Percentiles rank a stretch among this genome's conserved stretches.
Evolutionary conservation across 2,113 vertebrate genomes (phyloP).

Genomic region (Corythornis cristatus): DNA sequence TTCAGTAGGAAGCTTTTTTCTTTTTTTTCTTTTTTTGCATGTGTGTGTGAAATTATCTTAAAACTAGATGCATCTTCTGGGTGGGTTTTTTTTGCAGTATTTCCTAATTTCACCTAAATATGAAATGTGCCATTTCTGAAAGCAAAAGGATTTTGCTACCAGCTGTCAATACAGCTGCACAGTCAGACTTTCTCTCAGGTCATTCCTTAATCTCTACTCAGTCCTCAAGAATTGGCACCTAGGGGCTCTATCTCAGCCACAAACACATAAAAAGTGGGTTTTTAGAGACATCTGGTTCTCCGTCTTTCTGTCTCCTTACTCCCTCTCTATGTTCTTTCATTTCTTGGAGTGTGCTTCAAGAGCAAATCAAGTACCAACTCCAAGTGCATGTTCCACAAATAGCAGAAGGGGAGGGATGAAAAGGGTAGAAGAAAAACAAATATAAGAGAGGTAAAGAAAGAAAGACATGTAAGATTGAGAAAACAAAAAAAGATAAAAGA

Average conservation of each 20-base stretch:
- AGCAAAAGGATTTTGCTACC: not conserved
- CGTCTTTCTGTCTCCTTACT: not conserved
- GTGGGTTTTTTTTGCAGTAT: not conserved
- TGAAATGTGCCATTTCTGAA: not conserved
- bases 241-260: not conserved
- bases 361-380: not conserved
- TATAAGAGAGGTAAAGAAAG: not conserved
- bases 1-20: not conserved
- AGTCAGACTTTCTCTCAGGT: not conserved
- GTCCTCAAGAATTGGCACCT: not conserved
- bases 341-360: not conserved
- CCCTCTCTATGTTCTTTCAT: not conserved
- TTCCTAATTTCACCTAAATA: not conserved
- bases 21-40: no score
- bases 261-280: accelerated
- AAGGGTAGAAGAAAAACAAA: not conserved
- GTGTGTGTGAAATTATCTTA: not conserved
- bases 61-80: not conserved
- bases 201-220: not conserved
- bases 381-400: not conserved
- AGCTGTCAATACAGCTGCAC: not conserved
- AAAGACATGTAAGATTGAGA: not conserved
- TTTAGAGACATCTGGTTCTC: not conserved
- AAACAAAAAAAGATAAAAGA: not conserved
- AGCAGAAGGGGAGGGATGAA: not conserved